These are phyloP conservation scores for Brachymystax lenok DNA, from an alignment of 2,797 vertebrate species.

Conservation along the genomic window DNA sequence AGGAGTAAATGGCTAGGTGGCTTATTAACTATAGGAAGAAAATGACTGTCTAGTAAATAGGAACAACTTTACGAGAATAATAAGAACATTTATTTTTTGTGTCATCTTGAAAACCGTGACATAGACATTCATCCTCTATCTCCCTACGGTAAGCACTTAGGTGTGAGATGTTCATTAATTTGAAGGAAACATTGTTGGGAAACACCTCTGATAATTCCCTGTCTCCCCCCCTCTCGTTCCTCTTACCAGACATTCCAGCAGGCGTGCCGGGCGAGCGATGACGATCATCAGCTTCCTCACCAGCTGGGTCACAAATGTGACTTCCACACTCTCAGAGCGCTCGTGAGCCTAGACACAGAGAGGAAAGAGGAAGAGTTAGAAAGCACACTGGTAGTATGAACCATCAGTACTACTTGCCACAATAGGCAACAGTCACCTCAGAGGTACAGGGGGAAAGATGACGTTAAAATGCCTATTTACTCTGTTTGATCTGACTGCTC, in stretches of 20 bases:
- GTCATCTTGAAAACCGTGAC: not conserved
- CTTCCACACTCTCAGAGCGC: conserved; percentile 92
- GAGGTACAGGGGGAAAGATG: too few species aligned
- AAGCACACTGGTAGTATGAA: not conserved
- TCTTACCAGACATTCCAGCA: conserved; percentile 95
- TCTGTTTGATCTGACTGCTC: too few species aligned
- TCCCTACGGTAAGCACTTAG: not conserved
- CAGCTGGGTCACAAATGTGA: conserved; percentile 90
- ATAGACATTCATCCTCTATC: not conserved
- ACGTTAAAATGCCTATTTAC: too few species aligned
- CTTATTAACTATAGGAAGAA: conserved; percentile 14
- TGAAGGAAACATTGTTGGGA: not conserved
- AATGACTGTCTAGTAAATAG: conserved; percentile 1
- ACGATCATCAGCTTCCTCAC: conserved; percentile 95
- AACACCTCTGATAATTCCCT: not conserved
- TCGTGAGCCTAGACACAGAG: conserved; percentile 84
- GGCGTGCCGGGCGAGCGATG: conserved; percentile 92
- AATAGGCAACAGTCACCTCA: too few species aligned
- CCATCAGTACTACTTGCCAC: not conserved
- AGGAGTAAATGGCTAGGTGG: not conserved
- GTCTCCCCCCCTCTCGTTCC: not conserved
- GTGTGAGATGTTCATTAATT: not conserved
- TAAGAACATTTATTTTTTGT: not conserved
- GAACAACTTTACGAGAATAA: not conserved
- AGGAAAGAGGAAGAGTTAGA: not conserved